phyloP scores from a whole-genome alignment of 2,888 invertebrate species.

The Eristalinus aeneus region DNA sequence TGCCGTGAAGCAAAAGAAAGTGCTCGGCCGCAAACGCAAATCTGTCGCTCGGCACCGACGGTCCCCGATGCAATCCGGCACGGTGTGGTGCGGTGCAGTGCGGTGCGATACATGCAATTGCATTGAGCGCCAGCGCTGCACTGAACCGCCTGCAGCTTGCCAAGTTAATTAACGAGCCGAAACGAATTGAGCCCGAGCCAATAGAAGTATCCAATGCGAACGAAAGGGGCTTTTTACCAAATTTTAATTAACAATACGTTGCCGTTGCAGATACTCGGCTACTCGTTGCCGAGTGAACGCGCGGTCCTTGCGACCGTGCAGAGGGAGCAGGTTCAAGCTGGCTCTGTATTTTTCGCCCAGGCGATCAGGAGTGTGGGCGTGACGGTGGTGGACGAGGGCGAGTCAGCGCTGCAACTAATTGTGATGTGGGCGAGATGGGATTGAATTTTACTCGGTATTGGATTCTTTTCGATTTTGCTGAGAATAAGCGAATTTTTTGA shows the following conservation, averaged over 20 bases:
- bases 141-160: constrained; percentile 60
- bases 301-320: background rate
- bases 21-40: constrained; percentile 37
- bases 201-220: constrained; percentile 60
- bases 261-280: background rate
- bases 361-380: background rate
- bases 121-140: constrained; percentile 25
- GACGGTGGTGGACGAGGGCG: background rate
- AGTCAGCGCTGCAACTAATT: constrained; percentile 47
- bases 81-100: background rate
- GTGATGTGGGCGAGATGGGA: constrained; percentile 49
- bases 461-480: background rate
- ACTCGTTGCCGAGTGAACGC: constrained; percentile 24
- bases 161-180: constrained; percentile 70
- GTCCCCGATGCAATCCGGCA: constrained; percentile 9
- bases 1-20: constrained; percentile 64
- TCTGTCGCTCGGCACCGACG: constrained; percentile 5
- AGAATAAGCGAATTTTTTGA: background rate
- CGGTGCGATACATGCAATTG: background rate
- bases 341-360: constrained; percentile 2
- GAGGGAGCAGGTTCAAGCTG: too few species aligned
- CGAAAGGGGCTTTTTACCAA: constrained; percentile 61
- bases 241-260: constrained; percentile 67
- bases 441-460: constrained; percentile 2
- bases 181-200: constrained; percentile 70